Evolutionary conservation across 2,888 invertebrate species (phyloP), one percentile per base, ranked within the genome.

Genomic region (Marronus borbonicus): DNA sequence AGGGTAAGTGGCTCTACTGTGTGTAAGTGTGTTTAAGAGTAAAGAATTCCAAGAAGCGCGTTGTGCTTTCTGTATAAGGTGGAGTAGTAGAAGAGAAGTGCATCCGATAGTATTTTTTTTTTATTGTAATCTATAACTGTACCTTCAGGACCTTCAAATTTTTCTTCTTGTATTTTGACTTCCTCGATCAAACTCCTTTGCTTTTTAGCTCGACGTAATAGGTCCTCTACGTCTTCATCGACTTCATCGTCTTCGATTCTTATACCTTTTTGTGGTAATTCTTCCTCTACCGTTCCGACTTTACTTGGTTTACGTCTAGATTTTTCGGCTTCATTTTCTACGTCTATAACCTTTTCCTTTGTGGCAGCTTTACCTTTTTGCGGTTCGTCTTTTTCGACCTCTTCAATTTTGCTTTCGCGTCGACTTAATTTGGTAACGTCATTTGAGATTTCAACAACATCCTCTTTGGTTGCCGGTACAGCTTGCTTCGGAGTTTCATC

Each of bases 131-230:
- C 66, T 58, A 58, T 58, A 76, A 77, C 76, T 83, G 78, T 84
- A 85, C 84, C 86, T 84, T 83, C 82, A 76, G 80, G 85, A 80
- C 83, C 84, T 60, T 78, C 55, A 81, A 68, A 28, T 31, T 76
- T 78, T 84, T 91, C 90, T 89, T 92, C 92, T 85, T 92, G 90
- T 85, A 91, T 91, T 79, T 93, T 89, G 83, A 94, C 93, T 88
- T 94, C 93, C 83, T 92, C 93, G 84, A 94, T 90, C 84, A 93
- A 91, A 88, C 92, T 93, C 87, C 94, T 91, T 87, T 94, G 94
- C 84, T 91, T 91, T 86, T 93, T 91, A 82, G 93, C 92, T 84
- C 93, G 90, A 86, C 89, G 91, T 68, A 94, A 89, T 78, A 94
- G 89, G 79, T 91, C 92, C 86, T 93, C 93, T 83, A 93, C 87